Conservation (phyloP, 2,888 invertebrate species). For the Metellina segmentata region DNA sequence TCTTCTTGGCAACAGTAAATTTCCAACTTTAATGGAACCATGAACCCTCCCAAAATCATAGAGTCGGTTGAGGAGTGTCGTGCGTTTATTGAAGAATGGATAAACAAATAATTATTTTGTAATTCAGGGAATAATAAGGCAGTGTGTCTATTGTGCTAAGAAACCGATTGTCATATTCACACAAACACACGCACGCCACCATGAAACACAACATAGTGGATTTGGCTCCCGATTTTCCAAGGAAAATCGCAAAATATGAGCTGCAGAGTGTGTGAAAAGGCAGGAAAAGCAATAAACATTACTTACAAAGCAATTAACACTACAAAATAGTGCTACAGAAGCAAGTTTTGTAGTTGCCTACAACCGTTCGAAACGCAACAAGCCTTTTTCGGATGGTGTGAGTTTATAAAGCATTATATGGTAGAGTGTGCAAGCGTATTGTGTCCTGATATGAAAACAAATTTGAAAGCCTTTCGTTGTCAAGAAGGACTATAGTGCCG, state of each 20-base stretch:
- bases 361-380: slow-evolving; percentile 21
- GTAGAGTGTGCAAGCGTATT: slow-evolving; percentile 13
- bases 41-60: no score
- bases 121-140: no score
- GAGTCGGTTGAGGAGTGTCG: no score
- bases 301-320: slow-evolving; percentile 3
- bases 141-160: no score
- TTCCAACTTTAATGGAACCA: no score
- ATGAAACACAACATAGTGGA: background rate
- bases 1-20: no score
- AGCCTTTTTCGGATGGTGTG: slow-evolving; percentile 23
- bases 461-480: slow-evolving; percentile 27
- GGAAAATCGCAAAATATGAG: background rate
- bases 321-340: slow-evolving; percentile 8
- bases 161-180: no score
- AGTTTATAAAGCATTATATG: slow-evolving; percentile 7
- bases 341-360: slow-evolving; percentile 1
- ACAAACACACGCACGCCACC: no score
- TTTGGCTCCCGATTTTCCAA: background rate
- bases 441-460: slow-evolving; percentile 27
- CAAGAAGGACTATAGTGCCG: slow-evolving; percentile 8
- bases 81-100: no score
- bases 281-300: slow-evolving; percentile 7
- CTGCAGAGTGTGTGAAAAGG: background rate
- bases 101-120: no score